Evolutionary conservation across 2,797 vertebrate genomes (phyloP), one percentile per base, ranked within the genome.

Genomic region (Enteromius paludinosus): DNA sequence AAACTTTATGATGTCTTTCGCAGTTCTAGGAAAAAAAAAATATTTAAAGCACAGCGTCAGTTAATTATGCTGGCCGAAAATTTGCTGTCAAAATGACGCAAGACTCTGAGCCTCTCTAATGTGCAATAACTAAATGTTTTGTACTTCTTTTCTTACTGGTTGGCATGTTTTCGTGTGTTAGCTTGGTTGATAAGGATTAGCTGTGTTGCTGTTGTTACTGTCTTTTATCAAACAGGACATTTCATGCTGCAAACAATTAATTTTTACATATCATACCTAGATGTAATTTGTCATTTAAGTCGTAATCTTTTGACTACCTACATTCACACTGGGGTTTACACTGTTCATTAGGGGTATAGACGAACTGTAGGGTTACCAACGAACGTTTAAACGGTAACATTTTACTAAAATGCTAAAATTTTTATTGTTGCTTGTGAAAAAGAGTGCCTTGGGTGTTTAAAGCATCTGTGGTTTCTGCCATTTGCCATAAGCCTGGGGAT

Each of bases 71-170:
- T 77, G 95, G 96, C 96, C 96, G 95, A 95, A 97, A 97, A 96
- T 95, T 95, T 95, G n/a, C n/a, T n/a, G 93, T 96, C 96, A 95
- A 96, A 97, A 96, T 96, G 95, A 96, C 94, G 94, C 96, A 96
- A 96, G 97, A 98, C 96, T 97, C 97, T 96, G 97, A 98, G 97
- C 97, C 97, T 99, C 97, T 98, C 96, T 98, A 96, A 98, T 98
- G 97, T 99, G 97, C 97, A 99, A 99, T 99, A 98, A 99, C 98
- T 97, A 97, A 96, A 97, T 96, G 96, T 98, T 97, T 97, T 98
- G 96, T 98, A 97, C 97, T 96, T 97, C 97, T 94, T 93, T 92
- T 94, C 81, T 86, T 87, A 95, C 95, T 96, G 95, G 96, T 96
- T 96, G 96, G 97, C 97, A 98, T 98, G 96, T 73, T 97, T 97